A percentile compares a stretch with the other conserved stretches of the same genome.
Conservation (phyloP, 2,888 invertebrate species). For the Pollenia amentaria region DNA sequence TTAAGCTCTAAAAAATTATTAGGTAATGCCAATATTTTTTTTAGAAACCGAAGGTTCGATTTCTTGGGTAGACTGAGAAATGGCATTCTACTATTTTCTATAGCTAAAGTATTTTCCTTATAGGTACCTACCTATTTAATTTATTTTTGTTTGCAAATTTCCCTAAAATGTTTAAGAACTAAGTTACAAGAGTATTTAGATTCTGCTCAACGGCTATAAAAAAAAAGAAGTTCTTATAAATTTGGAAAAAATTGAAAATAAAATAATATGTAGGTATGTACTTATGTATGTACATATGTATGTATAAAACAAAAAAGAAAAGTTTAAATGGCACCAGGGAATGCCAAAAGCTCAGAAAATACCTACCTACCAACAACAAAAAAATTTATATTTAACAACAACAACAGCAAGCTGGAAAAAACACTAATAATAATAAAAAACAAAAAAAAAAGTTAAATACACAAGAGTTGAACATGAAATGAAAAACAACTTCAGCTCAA, state of each 20-base stretch:
- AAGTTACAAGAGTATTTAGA: constrained; percentile 28
- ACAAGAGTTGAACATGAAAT: constrained; percentile 67
- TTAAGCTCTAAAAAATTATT: not conserved
- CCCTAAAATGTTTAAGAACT: not conserved
- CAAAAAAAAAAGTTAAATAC: constrained; percentile 47
- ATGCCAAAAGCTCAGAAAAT: constrained; percentile 79
- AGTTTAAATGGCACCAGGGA: constrained; percentile 79
- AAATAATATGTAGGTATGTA: not conserved
- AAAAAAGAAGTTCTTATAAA: constrained; percentile 53
- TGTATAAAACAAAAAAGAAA: constrained; percentile 13
- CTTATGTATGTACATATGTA: too few relatives aligned
- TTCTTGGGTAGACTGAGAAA: not conserved
- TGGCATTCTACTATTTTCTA: not conserved
- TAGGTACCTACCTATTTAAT: too few relatives aligned
- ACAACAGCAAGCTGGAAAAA: constrained; percentile 60
- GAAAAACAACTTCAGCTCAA: constrained; percentile 68
- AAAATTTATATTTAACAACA: constrained; percentile 61
- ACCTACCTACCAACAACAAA: constrained; percentile 45
- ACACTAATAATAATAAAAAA: constrained; percentile 53
- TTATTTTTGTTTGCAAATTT: constrained; percentile 28
- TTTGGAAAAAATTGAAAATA: constrained; percentile 34
- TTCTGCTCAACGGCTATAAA: constrained; percentile 30
- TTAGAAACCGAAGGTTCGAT: not conserved
- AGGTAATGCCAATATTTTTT: constrained; percentile 9
- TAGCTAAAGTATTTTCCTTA: too few relatives aligned